Evolutionary conservation across 2,113 vertebrate species (phyloP).

Genomic region (Oncorhynchus gorbuscha): DNA sequence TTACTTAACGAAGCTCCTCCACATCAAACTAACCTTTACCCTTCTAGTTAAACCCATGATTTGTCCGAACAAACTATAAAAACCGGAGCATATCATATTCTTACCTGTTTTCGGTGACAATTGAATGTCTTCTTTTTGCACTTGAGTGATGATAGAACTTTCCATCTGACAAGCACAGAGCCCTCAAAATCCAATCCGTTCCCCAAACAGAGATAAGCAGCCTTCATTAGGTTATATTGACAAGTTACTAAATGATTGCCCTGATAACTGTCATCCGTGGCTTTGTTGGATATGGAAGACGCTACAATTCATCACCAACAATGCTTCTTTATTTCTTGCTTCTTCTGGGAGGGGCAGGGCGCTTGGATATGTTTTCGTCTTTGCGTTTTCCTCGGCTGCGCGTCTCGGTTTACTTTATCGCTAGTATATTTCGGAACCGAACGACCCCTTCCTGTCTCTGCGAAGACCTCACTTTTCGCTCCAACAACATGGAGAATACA

Average conservation of each 20-base stretch:
- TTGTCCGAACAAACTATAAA: background rate
- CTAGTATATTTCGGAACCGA: conserved; percentile 47
- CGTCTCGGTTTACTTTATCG: conserved; percentile 50
- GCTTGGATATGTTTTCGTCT: conserved; percentile 53
- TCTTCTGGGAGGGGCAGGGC: conserved; percentile 58
- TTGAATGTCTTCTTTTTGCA: conserved; percentile 89
- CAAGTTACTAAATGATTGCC: conserved; percentile 42
- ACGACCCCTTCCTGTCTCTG: conserved; percentile 55
- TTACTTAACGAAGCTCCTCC: no score
- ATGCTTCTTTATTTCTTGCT: conserved; percentile 48
- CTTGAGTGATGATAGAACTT: conserved; percentile 93
- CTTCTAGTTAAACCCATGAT: background rate
- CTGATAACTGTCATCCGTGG: conserved; percentile 48
- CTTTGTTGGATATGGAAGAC: conserved; percentile 37
- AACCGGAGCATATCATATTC: conserved; percentile 9
- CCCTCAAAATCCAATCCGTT: conserved; percentile 69
- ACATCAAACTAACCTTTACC: background rate
- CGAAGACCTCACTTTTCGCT: conserved; percentile 76
- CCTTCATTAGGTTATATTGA: conserved; percentile 61
- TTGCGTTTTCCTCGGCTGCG: conserved; percentile 31
- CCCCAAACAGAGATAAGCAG: conserved; percentile 60
- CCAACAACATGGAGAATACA: conserved; percentile 94
- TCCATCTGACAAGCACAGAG: conserved; percentile 90
- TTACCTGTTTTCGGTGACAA: conserved; percentile 87
- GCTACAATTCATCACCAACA: conserved; percentile 32